Base-by-base conservation (phyloP, 2,113 vertebrate genomes). In the Neogale vison region DNA sequence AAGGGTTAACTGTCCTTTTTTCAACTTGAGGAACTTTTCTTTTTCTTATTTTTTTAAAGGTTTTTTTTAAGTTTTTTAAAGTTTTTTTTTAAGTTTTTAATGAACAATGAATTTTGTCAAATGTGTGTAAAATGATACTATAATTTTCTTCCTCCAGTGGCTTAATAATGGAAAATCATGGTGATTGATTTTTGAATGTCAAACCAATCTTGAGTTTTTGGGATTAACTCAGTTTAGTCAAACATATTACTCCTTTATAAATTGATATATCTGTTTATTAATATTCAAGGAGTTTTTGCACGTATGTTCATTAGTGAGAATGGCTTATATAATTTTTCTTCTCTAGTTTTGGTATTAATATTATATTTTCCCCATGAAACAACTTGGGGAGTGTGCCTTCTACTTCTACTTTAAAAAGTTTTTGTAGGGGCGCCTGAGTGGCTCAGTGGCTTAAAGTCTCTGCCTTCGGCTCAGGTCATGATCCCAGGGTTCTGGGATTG, bases 11-110 rank as follows among this genome's bases (percentile, higher is more conserved):
- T 29, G 42, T 77, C 26, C 76, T 23, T 4, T 82, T 89, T 67
- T 36, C 39, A 84, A 94, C 34, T 52, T 47, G 8, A 67, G 3
- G 3, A 90, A 71, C 18, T 79, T 85, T 79, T 77, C 4, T 74
- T 39, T 45, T 47, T n/a, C 3, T 34, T 34, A n/a, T 23, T 71
- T 93, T 42, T 42, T 90, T 81, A 59, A 90, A 93, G 29, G 71
- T 74, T 92, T 74, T 65, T 93, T 90, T 81, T 52, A 90, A 93
- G 29, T 79, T 74, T 92, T 74, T 65, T 93, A 86, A 90, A 93
- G 29, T 79, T 74, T 92, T 74, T 65, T n/a, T n/a, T 93, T 90
- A 90, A 93, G 29, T 79, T 74, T 92, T 74, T 65, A 21, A 63
- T 42, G 23, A n/a, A n/a, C n/a, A 8, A 34, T 92, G 4, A 86